A percentile compares a stretch with the other conserved stretches of the same genome.
Evolutionary conservation across 23 tunicate species (phyloP).

Genomic region (Clavelina lepadiformis): DNA sequence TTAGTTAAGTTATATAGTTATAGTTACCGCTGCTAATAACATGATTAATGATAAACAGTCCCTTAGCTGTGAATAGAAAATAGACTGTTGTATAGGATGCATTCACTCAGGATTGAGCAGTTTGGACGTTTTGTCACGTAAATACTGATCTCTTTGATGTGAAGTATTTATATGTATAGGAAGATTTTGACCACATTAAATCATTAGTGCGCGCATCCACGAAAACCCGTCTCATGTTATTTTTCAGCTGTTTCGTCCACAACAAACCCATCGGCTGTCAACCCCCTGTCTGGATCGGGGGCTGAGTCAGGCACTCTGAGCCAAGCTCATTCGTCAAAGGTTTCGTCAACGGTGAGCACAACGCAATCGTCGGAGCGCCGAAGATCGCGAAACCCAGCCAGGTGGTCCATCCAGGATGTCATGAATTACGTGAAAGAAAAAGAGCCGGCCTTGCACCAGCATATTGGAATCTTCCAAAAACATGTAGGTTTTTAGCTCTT

Average conservation of each 20-base stretch:
- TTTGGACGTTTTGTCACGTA: too few relatives aligned
- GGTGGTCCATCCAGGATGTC: slow-evolving; percentile 67
- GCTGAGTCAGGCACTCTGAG: background rate
- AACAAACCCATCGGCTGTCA: slow-evolving; percentile 28
- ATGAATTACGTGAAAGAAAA: slow-evolving; percentile 53
- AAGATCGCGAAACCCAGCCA: slow-evolving; percentile 73
- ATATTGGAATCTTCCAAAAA: slow-evolving; percentile 41
- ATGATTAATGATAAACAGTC: too few relatives aligned
- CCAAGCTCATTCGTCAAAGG: slow-evolving; percentile 9
- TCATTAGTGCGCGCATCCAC: background rate
- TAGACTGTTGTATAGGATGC: too few relatives aligned
- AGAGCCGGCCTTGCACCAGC: slow-evolving; percentile 61
- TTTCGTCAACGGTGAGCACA: slow-evolving; percentile 26
- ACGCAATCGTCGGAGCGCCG: slow-evolving; percentile 9
- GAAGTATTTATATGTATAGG: too few relatives aligned
- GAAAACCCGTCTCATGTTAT: slow-evolving; percentile 1
- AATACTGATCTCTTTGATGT: too few relatives aligned
- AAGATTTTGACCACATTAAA: too few relatives aligned
- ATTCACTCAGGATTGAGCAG: too few relatives aligned
- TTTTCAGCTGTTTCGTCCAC: slow-evolving; percentile 69
- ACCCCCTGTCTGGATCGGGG: background rate
- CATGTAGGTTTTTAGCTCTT: slow-evolving; percentile 41
- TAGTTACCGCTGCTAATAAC: too few relatives aligned
- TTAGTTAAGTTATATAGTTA: too few relatives aligned
- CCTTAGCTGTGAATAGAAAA: too few relatives aligned